Evolutionary conservation across 2,113 vertebrate species (phyloP), one percentile per base, ranked within the genome.

Genomic region (Triplophysa dalaica): DNA sequence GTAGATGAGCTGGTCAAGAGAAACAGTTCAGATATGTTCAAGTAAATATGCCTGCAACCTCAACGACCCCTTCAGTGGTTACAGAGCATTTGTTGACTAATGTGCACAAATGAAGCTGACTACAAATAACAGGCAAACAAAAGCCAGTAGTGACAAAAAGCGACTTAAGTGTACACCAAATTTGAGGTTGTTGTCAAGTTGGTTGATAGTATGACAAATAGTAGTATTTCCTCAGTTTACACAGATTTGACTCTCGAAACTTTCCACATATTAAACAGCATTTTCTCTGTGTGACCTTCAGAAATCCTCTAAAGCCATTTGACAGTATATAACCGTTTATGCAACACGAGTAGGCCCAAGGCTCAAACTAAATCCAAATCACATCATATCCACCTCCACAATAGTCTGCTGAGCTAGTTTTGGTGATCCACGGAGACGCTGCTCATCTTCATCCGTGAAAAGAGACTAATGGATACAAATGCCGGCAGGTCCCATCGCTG

Each of bases 221-320:
- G n/a, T n/a, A n/a, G n/a, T n/a, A n/a, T 62, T 79, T 79, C n/a
- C 45, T 17, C n/a, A 48, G 13, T 19, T 73, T n/a, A 14, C 68
- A 70, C 11, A 58, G 45, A 78, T 6, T 26, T 24, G 17, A 1
- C 61, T 67, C 54, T 48, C 68, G 67, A 45, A 62, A 61, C n/a
- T 48, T 75, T 21, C 48, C 61, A 19, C n/a, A 29, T 62, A 10
- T 54, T 21, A 76, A 75, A 21, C 45, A 72, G 62, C 22, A n/a
- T 21, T 76, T 67, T 65, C 67, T 78, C 50, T 70, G 38, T 17
- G 21, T 83, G 79, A 81, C 79, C 78, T 86, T 83, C 77, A 83
- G n/a, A 78, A 60, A 72, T 56, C 38, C 79, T 79, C 48, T 33
- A 29, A 60, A 67, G 81, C 48, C 38, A 21, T 75, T 65, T 52